A percentile compares a stretch with the other conserved stretches of the same genome.
These are phyloP conservation scores for Cinclus cinclus DNA, from an alignment of 2,113 vertebrate genomes.

Conservation along the genomic window DNA sequence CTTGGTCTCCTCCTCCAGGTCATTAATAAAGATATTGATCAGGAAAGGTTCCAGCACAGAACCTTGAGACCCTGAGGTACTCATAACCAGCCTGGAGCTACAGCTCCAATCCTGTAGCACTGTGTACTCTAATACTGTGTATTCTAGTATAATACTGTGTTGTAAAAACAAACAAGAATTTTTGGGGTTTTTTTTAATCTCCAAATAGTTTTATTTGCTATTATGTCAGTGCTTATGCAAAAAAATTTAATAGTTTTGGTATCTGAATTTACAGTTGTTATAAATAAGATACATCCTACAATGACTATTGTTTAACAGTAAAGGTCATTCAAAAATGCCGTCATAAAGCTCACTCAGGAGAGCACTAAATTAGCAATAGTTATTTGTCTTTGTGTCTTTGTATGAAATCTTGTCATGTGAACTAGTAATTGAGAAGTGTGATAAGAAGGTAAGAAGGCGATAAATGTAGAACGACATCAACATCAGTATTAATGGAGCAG, in stretches of 20 bases:
- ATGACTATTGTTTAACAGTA: conserved; percentile 37
- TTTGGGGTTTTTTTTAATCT: neutral
- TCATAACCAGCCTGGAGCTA: neutral
- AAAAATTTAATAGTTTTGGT: neutral
- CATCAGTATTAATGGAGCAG: neutral
- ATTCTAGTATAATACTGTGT: neutral
- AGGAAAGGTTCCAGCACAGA: neutral
- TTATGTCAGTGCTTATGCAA: neutral
- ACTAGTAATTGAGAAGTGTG: conserved; percentile 16
- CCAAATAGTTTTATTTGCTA: neutral
- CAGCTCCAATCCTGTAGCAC: neutral
- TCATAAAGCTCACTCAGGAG: conserved; percentile 13
- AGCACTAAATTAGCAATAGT: conserved; percentile 36
- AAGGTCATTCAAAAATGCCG: conserved; percentile 56
- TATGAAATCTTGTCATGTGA: conserved; percentile 39
- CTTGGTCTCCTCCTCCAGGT: neutral
- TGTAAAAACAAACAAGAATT: neutral
- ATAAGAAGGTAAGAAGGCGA: conserved; percentile 29
- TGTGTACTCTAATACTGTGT: neutral
- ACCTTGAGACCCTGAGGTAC: neutral
- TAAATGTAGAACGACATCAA: neutral
- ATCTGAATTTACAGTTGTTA: conserved; percentile 15
- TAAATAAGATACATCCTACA: conserved; percentile 26
- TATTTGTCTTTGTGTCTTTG: neutral
- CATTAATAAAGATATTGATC: neutral